Percentiles rank a stretch among this genome's conserved stretches.
These are phyloP conservation scores for Halictus quadricinctus DNA, from an alignment of 2,888 invertebrate genomes.

Conservation along the genomic window DNA sequence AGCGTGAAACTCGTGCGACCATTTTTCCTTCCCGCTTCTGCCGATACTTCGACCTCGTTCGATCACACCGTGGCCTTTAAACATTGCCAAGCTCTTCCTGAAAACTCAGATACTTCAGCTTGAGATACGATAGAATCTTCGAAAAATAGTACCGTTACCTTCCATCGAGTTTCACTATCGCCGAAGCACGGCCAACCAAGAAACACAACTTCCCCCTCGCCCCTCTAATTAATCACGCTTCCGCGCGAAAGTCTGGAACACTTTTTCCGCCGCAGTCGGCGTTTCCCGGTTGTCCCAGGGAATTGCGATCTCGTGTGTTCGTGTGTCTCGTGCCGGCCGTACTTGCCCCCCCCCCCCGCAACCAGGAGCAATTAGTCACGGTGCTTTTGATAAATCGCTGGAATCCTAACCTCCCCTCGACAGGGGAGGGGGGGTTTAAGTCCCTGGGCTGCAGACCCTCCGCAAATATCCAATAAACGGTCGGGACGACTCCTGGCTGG, in stretches of 20 bases:
- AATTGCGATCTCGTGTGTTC: slow-evolving; percentile 41
- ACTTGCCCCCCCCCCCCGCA: slow-evolving; percentile 44
- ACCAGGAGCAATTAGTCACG: slow-evolving; percentile 69
- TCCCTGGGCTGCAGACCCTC: slow-evolving; percentile 46
- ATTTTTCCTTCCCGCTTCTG: slow-evolving; percentile 16
- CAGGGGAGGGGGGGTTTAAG: slow-evolving; percentile 35
- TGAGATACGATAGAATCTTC: not conserved
- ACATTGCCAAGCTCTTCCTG: not conserved
- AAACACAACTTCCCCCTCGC: not conserved
- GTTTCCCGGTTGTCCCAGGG: not conserved
- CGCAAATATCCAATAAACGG: slow-evolving; percentile 71
- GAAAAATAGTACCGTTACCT: not conserved
- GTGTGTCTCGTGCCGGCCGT: slow-evolving; percentile 21
- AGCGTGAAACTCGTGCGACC: slow-evolving; percentile 32
- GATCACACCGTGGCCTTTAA: not conserved
- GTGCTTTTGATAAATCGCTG: slow-evolving; percentile 71
- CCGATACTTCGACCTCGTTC: not conserved
- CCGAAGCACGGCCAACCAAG: not conserved
- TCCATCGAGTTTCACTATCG: not conserved
- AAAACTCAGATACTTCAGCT: not conserved
- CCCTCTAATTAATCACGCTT: slow-evolving; percentile 44
- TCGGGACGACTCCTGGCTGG: slow-evolving; percentile 46
- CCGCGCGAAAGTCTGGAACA: slow-evolving; percentile 46
- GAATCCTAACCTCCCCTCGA: slow-evolving; percentile 48
- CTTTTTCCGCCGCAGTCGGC: slow-evolving; percentile 30